A percentile compares a stretch with the other conserved stretches of the same genome.
These are phyloP conservation scores for Vipera ursinii DNA, from an alignment of 2,797 vertebrate genomes.

Conservation along the genomic window DNA sequence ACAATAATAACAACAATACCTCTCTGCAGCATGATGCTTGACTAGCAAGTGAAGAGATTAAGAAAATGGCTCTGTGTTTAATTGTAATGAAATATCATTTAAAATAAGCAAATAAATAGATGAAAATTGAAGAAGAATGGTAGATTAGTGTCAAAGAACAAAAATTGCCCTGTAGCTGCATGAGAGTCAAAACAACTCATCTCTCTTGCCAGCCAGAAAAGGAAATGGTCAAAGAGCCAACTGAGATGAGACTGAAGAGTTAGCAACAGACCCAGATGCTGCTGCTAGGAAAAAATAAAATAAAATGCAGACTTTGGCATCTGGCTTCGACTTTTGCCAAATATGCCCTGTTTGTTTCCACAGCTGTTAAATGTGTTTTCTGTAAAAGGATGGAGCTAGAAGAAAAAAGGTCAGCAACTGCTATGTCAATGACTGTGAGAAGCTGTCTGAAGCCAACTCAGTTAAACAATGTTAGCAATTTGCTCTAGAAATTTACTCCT, in stretches of 20 bases:
- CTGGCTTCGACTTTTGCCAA: slow-evolving; percentile 73
- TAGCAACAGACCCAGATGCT: slow-evolving; percentile 41
- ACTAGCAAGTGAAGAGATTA: neutral
- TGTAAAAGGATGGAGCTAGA: slow-evolving; percentile 54
- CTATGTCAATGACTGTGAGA: slow-evolving; percentile 41
- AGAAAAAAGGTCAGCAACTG: slow-evolving; percentile 45
- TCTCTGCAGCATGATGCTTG: neutral
- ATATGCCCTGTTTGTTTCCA: slow-evolving; percentile 72
- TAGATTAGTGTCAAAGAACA: slow-evolving; percentile 25
- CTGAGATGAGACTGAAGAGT: slow-evolving; percentile 67
- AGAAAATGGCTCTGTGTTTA: slow-evolving; percentile 13
- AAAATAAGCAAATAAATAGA: neutral
- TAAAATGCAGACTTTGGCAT: slow-evolving; percentile 65
- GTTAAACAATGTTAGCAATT: slow-evolving; percentile 61
- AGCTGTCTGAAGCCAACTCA: slow-evolving; percentile 52
- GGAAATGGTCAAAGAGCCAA: slow-evolving; percentile 51
- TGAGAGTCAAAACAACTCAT: slow-evolving; percentile 45
- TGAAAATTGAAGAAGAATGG: slow-evolving; percentile 13
- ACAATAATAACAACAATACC: neutral
- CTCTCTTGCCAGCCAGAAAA: slow-evolving; percentile 56
- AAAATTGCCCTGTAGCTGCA: slow-evolving; percentile 50
- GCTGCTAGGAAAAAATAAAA: slow-evolving; percentile 54
- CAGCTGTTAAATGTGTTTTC: slow-evolving; percentile 70
- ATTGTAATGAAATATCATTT: slow-evolving; percentile 39
- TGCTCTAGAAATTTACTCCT: slow-evolving; percentile 56